Conservation (phyloP, 2,888 invertebrate genomes). For the Fissipunctia ypsillon region DNA sequence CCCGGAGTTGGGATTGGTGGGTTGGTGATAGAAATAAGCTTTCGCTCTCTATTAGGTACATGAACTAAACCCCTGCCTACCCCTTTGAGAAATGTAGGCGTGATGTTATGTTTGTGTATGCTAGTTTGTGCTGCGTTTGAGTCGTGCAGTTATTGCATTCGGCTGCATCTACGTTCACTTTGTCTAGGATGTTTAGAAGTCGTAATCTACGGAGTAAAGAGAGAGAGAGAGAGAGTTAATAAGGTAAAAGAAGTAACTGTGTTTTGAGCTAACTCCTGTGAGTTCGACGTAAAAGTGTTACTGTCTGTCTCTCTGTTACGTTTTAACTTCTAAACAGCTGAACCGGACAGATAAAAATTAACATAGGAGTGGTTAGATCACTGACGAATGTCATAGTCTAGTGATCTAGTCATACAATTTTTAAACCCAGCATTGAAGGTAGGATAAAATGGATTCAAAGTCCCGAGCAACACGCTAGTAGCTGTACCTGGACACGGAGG, state of each 20-base stretch:
- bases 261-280: background rate
- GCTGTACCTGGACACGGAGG: background rate
- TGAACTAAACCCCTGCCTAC: too few relatives aligned
- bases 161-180: constrained; percentile 19
- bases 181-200: background rate
- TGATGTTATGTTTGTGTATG: background rate
- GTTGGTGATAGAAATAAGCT: too few relatives aligned
- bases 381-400: background rate
- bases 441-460: background rate
- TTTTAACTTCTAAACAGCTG: background rate
- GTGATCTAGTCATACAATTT: too few relatives aligned
- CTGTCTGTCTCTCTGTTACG: background rate
- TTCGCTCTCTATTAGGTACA: too few relatives aligned
- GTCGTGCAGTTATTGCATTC: constrained; percentile 8
- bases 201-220: too few relatives aligned
- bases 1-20: too few relatives aligned
- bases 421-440: background rate
- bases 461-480: background rate
- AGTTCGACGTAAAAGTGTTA: background rate
- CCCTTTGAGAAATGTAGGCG: too few relatives aligned
- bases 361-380: background rate
- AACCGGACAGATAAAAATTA: background rate
- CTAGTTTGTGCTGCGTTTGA: background rate
- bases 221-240: too few relatives aligned
- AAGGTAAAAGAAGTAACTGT: background rate